Conservation (phyloP, 2,888 invertebrate species). For the Nipponacmea schrenckii region DNA sequence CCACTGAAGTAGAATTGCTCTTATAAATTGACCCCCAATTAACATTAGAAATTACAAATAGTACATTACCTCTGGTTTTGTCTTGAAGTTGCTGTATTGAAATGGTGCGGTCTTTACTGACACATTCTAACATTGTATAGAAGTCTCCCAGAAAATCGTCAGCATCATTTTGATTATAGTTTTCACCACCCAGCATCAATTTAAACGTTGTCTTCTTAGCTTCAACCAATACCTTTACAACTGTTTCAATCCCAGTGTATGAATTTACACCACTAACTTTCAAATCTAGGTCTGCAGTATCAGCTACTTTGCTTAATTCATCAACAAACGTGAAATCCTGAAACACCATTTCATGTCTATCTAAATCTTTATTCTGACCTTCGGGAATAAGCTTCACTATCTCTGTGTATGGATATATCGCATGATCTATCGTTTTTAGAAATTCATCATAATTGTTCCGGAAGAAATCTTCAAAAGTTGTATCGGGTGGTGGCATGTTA, state of each 20-base stretch:
- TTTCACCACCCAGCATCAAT: neutral
- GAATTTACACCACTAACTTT: neutral
- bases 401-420: neutral
- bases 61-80: too few species aligned
- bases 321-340: neutral
- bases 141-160: too few species aligned
- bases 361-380: neutral
- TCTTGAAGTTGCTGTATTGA: too few species aligned
- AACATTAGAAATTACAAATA: too few species aligned
- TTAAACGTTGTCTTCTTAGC: neutral
- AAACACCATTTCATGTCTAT: neutral
- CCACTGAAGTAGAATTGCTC: too few species aligned
- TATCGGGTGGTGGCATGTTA: neutral
- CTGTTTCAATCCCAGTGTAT: neutral
- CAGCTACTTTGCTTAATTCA: neutral
- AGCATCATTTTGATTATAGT: neutral
- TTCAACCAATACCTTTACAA: neutral
- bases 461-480: neutral
- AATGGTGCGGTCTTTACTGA: too few species aligned
- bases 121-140: too few species aligned
- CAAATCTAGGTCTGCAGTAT: neutral
- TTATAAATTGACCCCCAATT: too few species aligned
- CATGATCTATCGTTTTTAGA: neutral
- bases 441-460: neutral
- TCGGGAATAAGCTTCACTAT: neutral